Conservation (phyloP, 2,888 invertebrate species). For the Carpatolechia fugitivella region DNA sequence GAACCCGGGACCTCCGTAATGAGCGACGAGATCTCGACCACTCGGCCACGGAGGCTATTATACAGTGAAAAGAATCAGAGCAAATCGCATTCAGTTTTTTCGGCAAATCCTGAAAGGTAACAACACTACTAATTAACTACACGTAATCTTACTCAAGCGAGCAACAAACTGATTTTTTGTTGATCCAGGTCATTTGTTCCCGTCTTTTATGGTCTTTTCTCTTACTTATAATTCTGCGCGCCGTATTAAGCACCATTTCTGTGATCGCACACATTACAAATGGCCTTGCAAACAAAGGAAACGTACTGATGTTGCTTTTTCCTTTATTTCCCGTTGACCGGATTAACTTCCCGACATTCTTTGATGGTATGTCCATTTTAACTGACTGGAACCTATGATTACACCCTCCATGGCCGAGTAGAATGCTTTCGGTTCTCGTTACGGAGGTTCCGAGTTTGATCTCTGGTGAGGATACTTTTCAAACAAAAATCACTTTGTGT, state of each 20-base stretch:
- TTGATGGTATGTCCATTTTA: neutral
- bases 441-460: no score
- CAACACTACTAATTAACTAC: constrained; percentile 1
- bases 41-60: no score
- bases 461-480: no score
- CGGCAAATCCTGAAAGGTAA: neutral
- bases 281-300: neutral
- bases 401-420: no score
- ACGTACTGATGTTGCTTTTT: neutral
- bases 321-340: neutral
- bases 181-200: neutral
- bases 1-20: no score
- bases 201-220: neutral
- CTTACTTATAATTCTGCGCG: neutral
- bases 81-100: neutral
- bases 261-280: neutral
- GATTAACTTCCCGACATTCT: neutral
- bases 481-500: no score
- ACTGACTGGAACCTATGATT: neutral
- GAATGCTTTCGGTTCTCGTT: no score
- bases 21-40: no score
- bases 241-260: constrained; percentile 1
- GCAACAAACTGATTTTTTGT: neutral
- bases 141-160: constrained; percentile 3
- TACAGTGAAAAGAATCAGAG: neutral